Percentiles rank a stretch among this genome's conserved stretches.
Conservation (phyloP, 2,797 vertebrate species). For the Pangasius macronema region DNA sequence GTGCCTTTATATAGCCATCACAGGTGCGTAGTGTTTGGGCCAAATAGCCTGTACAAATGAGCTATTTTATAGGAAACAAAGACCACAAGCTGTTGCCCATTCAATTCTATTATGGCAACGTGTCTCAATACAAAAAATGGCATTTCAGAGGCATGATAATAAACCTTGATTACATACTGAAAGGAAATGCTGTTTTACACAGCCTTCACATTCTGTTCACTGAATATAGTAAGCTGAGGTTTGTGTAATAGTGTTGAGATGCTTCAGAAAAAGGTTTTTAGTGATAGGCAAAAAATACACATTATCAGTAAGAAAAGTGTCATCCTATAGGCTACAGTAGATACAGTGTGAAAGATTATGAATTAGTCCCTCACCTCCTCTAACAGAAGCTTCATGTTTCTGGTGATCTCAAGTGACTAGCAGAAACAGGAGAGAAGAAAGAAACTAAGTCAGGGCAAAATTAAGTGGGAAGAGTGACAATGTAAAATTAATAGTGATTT, state of each 20-base stretch:
- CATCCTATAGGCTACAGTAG: not conserved
- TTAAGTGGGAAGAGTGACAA: not conserved
- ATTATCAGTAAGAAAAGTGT: not conserved
- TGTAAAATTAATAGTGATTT: not conserved
- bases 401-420: conserved; percentile 81
- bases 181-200: conserved; percentile 5
- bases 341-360: conserved; percentile 1
- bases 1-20: conserved; percentile 25
- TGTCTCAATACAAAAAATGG: conserved; percentile 20
- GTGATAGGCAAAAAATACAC: not conserved
- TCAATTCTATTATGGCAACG: conserved; percentile 17
- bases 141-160: conserved; percentile 26
- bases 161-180: not conserved
- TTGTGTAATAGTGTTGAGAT: not conserved
- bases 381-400: conserved; percentile 76
- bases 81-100: conserved; percentile 9
- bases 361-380: conserved; percentile 73
- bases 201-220: not conserved
- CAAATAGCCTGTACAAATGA: conserved; percentile 21
- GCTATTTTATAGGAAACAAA: conserved; percentile 33
- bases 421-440: not conserved
- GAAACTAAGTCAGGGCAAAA: not conserved
- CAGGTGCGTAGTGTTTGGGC: conserved; percentile 35
- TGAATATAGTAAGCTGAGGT: not conserved
- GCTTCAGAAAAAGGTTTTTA: not conserved